These are phyloP conservation scores for Spea multiplicata DNA, from an alignment of 2,113 vertebrate genomes.

Conservation along the genomic window DNA sequence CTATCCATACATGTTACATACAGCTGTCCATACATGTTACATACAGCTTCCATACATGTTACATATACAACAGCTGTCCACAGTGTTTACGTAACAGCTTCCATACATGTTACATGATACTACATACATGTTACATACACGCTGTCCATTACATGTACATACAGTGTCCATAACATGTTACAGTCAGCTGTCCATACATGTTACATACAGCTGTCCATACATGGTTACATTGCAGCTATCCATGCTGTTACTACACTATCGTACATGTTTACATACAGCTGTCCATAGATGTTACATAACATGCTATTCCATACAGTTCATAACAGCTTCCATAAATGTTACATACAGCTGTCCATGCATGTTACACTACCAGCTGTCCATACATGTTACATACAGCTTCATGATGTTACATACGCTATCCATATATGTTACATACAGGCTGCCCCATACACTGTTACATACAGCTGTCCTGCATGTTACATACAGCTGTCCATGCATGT, in stretches of 20 bases:
- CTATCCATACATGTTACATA: not conserved
- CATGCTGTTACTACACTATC: not conserved
- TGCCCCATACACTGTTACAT: not conserved
- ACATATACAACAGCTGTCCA: no score
- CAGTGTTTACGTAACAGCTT: no score
- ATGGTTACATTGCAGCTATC: not conserved
- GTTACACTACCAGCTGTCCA: not conserved
- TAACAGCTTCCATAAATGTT: no score
- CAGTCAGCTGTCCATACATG: not conserved
- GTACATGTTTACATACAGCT: not conserved
- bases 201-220: not conserved
- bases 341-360: not conserved
- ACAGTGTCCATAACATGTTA: no score
- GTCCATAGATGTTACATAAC: no score
- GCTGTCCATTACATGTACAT: no score
- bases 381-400: not conserved
- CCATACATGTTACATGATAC: no score
- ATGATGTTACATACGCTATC: no score
- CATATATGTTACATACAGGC: not conserved
- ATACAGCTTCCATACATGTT: not conserved
- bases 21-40: not conserved
- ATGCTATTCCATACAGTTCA: no score
- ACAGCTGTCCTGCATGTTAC: not conserved
- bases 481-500: not conserved
- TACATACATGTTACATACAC: not conserved